Evolutionary conservation across 2,888 invertebrate species (phyloP).

Genomic region (Rhimphoctona megacephalus): DNA sequence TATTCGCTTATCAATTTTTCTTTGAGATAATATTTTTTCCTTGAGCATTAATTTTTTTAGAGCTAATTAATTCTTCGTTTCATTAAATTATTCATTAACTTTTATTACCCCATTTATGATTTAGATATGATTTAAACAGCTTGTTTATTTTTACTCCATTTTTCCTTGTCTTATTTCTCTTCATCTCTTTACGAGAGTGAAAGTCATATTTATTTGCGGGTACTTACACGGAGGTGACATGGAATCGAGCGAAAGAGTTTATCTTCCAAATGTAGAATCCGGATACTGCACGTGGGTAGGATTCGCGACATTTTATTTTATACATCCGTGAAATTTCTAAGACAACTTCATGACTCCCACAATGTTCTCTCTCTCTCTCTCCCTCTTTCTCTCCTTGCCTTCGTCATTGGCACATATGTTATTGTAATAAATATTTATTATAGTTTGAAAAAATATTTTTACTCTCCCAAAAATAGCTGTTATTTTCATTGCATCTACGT

Average conservation of each 20-base stretch:
- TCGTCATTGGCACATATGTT: background rate
- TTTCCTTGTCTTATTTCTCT: background rate
- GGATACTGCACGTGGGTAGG: conserved; percentile 44
- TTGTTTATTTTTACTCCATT: background rate
- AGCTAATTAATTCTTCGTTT: background rate
- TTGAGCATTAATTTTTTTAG: background rate
- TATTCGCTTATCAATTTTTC: background rate
- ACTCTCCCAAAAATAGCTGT: background rate
- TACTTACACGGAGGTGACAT: conserved; percentile 11
- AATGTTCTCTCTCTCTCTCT: background rate
- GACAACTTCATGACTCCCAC: conserved; percentile 42
- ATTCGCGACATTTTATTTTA: conserved; percentile 11
- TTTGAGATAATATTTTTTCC: background rate
- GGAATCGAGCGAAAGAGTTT: conserved; percentile 37
- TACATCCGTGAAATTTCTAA: conserved; percentile 14
- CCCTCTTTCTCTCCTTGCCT: background rate
- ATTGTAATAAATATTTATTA: conserved; percentile 33
- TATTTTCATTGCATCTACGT: background rate
- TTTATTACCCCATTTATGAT: background rate
- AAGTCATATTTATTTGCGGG: conserved; percentile 53
- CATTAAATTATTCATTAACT: background rate
- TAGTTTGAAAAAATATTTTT: conserved; percentile 8
- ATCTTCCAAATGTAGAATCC: conserved; percentile 54
- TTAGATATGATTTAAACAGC: background rate
- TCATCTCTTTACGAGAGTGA: conserved; percentile 50